Conservation (phyloP, 2,113 vertebrate genomes). For the Sceloporus tristichus region DNA sequence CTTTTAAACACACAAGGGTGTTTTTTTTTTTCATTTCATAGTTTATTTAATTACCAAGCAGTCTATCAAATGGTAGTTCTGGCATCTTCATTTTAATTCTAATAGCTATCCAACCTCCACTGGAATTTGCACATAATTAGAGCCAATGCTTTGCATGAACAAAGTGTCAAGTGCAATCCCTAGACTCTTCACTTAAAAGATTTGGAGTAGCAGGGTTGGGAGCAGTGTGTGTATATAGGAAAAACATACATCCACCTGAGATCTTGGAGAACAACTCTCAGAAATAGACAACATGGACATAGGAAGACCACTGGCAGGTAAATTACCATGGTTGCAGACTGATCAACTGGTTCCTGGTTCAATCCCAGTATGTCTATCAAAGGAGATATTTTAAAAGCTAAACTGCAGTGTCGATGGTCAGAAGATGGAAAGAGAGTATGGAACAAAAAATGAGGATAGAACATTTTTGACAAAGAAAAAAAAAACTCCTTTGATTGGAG, state of each 20-base stretch:
- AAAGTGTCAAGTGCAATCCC: neutral
- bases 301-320: no score
- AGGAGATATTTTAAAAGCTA: no score
- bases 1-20: neutral
- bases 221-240: neutral
- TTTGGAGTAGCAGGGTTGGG: neutral
- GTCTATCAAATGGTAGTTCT: neutral
- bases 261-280: neutral
- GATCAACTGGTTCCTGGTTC: no score
- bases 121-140: conserved; percentile 2
- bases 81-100: neutral
- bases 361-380: neutral
- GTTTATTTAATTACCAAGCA: neutral
- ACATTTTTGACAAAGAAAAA: no score
- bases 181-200: neutral
- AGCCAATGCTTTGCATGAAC: neutral
- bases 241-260: no score
- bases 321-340: neutral
- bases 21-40: neutral
- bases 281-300: no score
- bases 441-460: no score
- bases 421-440: no score
- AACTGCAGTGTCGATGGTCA: no score
- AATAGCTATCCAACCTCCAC: neutral
- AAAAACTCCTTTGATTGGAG: no score